Evolutionary conservation across 2,113 vertebrate genomes (phyloP), one percentile per base, ranked within the genome.

Genomic region (Grus americana): DNA sequence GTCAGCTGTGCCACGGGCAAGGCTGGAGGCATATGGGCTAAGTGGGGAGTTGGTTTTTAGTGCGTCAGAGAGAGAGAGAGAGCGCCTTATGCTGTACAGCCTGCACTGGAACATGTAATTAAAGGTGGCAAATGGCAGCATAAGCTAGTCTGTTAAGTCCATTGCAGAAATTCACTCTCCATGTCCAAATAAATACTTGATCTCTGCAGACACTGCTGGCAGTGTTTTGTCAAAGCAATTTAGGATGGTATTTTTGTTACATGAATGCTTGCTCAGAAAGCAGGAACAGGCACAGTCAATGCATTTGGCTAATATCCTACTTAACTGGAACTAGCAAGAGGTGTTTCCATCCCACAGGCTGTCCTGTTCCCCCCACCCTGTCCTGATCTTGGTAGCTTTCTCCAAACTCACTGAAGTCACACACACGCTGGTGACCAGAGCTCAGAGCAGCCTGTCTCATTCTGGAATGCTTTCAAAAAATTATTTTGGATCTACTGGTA

Each of bases 61-160:
- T 59, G 44, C 0, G 0, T 40, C 68, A 63, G 22, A 65, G 36
- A 63, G 22, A 59, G 36, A 9, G 22, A 1, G 15, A 12, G 40
- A 42, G 12, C 5, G 20, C 6, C 78, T 79, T n/a, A 2, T 24
- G 68, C 63, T 54, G 15, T 36, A 30, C 36, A 70, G 79, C n/a
- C 79, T 42, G 63, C 63, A 19, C 23, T 61, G 68, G 73, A 88
- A 80, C 63, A 4, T 23, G 6, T 14, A 29, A 65, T 32, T 73
- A 66, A 47, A 78, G 12, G 34, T 78, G 68, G 29, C 15, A 73
- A 81, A 70, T 26, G 32, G 23, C 59, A 87, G 30, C 3, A 2
- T 21, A 40, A 86, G 24, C 36, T 73, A 46, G 6, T 42, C 40
- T 78, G 27, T 58, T 44, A 87, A 73, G 42, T 16, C 10, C 13